phyloP scores from a whole-genome alignment of 2,888 invertebrate species.

The Torymus aiolomorphi region DNA sequence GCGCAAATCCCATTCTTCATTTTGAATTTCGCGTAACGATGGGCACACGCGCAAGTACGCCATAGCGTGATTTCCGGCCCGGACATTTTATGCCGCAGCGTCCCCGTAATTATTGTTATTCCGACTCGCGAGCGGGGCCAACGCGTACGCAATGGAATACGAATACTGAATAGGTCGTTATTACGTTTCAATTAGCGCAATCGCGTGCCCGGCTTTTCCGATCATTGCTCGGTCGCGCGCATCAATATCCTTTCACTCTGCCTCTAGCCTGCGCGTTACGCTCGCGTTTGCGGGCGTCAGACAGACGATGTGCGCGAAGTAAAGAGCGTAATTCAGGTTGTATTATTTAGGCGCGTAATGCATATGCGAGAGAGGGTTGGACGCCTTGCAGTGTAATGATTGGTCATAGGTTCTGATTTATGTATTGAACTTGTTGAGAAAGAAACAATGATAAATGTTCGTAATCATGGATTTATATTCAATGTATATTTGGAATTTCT shows the following conservation, averaged over 20 bases:
- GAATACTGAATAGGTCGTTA: conserved; percentile 57
- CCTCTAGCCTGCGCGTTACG: background rate
- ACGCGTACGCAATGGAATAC: conserved; percentile 25
- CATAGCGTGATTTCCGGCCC: conserved; percentile 23
- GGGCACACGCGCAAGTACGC: too few species aligned
- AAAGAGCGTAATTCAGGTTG: too few species aligned
- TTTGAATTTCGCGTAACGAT: conserved; percentile 48
- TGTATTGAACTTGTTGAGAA: too few species aligned
- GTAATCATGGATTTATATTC: too few species aligned
- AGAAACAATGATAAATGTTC: too few species aligned
- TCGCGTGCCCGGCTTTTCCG: conserved; percentile 48
- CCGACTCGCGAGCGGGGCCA: background rate
- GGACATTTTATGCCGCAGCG: conserved; percentile 25
- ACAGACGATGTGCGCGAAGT: too few species aligned
- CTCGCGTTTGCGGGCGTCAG: background rate
- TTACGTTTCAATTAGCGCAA: conserved; percentile 56
- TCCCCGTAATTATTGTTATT: conserved; percentile 51
- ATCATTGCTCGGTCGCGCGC: conserved; percentile 25
- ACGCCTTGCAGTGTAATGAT: too few species aligned
- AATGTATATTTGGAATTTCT: too few species aligned
- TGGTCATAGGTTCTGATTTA: too few species aligned
- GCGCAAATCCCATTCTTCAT: conserved; percentile 37
- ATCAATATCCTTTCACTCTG: conserved; percentile 24
- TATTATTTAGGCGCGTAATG: too few species aligned
- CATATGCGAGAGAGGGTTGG: too few species aligned